phyloP scores from a whole-genome alignment of 2,888 invertebrate genomes.

The Boloria selene region DNA sequence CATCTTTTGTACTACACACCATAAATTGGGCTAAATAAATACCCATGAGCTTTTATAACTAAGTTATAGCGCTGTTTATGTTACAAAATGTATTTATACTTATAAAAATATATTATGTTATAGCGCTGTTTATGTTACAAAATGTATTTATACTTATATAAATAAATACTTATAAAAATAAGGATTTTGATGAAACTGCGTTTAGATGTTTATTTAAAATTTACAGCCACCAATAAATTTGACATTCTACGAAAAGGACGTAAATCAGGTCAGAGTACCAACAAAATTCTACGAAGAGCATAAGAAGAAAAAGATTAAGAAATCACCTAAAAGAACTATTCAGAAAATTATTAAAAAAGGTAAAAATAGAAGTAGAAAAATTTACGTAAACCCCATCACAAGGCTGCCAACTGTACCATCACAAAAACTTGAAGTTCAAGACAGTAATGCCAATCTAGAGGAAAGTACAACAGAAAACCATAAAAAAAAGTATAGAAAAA shows the following conservation, averaged over 20 bases:
- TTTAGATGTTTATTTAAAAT: neutral
- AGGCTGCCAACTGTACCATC: constrained; percentile 48
- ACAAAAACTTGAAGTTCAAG: constrained; percentile 35
- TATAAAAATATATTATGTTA: too few relatives aligned
- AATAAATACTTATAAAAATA: too few relatives aligned
- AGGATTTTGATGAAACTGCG: too few relatives aligned
- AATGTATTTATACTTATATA: too few relatives aligned
- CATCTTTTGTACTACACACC: too few relatives aligned
- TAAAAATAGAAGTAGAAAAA: constrained; percentile 53
- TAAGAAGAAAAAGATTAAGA: constrained; percentile 54
- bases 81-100: too few relatives aligned
- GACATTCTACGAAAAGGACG: constrained; percentile 62
- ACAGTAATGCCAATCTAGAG: constrained; percentile 46
- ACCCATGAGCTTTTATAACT: too few relatives aligned
- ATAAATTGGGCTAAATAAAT: too few relatives aligned
- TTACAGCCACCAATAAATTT: constrained; percentile 44
- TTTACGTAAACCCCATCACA: constrained; percentile 49
- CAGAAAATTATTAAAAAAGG: constrained; percentile 74
- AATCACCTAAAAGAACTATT: constrained; percentile 63
- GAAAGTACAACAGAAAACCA: constrained; percentile 52
- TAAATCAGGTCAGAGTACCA: constrained; percentile 62
- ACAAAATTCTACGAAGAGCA: constrained; percentile 50
- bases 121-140: too few relatives aligned
- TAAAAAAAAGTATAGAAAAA: constrained; percentile 54
- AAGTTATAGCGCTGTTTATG: too few relatives aligned